Conservation (phyloP, 2,797 vertebrate species). For the Gambusia yucatana region DNA sequence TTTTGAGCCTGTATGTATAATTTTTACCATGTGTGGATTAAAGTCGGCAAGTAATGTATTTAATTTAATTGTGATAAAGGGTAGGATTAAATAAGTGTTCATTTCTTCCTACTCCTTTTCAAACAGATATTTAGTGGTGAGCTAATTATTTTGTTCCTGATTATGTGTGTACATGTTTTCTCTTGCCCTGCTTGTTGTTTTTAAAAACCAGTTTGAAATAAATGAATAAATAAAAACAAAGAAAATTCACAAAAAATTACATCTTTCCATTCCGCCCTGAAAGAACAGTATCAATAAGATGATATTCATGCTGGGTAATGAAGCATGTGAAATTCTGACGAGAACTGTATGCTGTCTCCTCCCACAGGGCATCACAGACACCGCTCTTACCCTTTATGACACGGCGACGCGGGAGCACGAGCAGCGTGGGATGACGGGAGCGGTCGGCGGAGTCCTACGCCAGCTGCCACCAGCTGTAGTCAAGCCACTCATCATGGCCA, state of each 20-base stretch:
- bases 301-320: neutral
- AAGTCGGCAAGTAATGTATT: neutral
- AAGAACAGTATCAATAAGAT: neutral
- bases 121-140: too few relatives aligned
- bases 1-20: neutral
- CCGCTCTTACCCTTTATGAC: slow-evolving; percentile 95
- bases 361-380: slow-evolving; percentile 92
- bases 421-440: slow-evolving; percentile 95
- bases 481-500: slow-evolving; percentile 95
- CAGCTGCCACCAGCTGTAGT: slow-evolving; percentile 96
- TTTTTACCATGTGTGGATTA: neutral
- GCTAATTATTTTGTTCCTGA: too few relatives aligned
- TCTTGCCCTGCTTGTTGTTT: too few relatives aligned
- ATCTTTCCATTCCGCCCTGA: neutral
- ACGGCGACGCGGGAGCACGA: slow-evolving; percentile 96
- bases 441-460: slow-evolving; percentile 95
- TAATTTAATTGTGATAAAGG: too few relatives aligned
- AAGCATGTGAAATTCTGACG: neutral
- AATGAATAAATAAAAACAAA: too few relatives aligned
- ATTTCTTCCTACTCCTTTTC: too few relatives aligned
- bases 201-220: too few relatives aligned
- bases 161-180: too few relatives aligned
- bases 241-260: neutral
- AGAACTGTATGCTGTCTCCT: slow-evolving; percentile 6
- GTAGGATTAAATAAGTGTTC: too few relatives aligned